Conservation (phyloP, 1,140 invertebrate genomes). For the Catajapyx aquilonaris region DNA sequence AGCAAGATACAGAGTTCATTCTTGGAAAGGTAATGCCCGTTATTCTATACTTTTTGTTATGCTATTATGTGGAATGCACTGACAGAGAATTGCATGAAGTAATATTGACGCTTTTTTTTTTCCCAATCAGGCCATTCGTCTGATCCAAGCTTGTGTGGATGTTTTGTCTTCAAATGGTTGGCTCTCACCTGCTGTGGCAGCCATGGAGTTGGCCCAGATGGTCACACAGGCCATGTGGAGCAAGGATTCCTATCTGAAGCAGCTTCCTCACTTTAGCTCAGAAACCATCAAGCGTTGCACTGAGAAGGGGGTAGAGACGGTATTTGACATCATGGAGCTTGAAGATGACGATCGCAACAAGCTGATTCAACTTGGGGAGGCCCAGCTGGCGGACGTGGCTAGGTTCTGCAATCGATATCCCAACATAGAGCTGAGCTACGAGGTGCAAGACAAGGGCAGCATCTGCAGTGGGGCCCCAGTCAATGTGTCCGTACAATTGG, state of each 20-base stretch:
- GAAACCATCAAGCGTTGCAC: conserved; percentile 82
- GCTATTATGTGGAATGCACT: conserved; percentile 1
- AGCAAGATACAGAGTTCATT: conserved; percentile 87
- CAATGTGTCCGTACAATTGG: conserved; percentile 74
- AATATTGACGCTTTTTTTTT: neutral
- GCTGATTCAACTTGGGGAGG: conserved; percentile 59
- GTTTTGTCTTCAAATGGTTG: conserved; percentile 95
- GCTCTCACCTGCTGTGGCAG: conserved; percentile 90
- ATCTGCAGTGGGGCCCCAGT: conserved; percentile 61
- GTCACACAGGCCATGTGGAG: conserved; percentile 99
- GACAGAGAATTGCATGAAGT: conserved; percentile 2
- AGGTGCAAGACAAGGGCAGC: conserved; percentile 61
- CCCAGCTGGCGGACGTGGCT: conserved; percentile 91
- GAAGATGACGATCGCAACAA: conserved; percentile 83
- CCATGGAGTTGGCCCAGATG: conserved; percentile 99
- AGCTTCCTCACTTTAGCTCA: conserved; percentile 81
- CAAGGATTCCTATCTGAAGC: conserved; percentile 93
- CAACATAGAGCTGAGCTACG: conserved; percentile 91
- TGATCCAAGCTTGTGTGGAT: conserved; percentile 98
- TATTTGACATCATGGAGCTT: conserved; percentile 97
- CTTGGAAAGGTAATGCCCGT: conserved; percentile 40
- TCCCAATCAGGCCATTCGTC: conserved; percentile 34
- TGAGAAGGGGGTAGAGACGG: conserved; percentile 81
- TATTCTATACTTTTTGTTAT: conserved; percentile 6
- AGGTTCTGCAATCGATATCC: conserved; percentile 97